A percentile compares a stretch with the other conserved stretches of the same genome.
Conservation (phyloP, 2,888 invertebrate species). For the Agrochola litura region DNA sequence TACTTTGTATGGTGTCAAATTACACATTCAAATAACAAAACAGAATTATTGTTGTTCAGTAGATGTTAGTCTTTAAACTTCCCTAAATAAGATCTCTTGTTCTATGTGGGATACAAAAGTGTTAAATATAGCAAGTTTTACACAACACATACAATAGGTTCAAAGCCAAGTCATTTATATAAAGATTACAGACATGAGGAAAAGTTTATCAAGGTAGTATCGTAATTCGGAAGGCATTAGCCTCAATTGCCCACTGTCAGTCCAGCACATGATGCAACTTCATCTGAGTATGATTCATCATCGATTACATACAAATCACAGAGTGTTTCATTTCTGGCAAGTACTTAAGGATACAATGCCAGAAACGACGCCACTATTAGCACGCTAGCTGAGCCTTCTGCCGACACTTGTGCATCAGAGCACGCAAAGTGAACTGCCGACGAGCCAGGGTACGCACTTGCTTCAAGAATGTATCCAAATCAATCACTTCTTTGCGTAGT, state of each 20-base stretch:
- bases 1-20: constrained; percentile 10
- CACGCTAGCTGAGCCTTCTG: constrained; percentile 97
- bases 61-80: constrained; percentile 3
- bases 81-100: neutral
- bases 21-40: constrained; percentile 22
- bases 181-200: constrained; percentile 17
- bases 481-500: constrained; percentile 97
- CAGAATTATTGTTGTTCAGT: neutral
- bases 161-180: constrained; percentile 36
- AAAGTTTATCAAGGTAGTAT: constrained; percentile 23
- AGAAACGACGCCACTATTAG: constrained; percentile 81
- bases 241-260: constrained; percentile 12
- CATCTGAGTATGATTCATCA: constrained; percentile 57
- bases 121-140: constrained; percentile 8
- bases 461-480: constrained; percentile 98
- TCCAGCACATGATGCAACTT: constrained; percentile 37
- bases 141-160: constrained; percentile 5
- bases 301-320: constrained; percentile 63
- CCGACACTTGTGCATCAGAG: constrained; percentile 98
- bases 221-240: constrained; percentile 27
- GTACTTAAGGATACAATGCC: constrained; percentile 63
- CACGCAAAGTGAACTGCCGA: constrained; percentile 98
- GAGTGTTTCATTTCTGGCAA: constrained; percentile 59
- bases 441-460: constrained; percentile 98
- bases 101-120: constrained; percentile 24